Conservation (phyloP, 2,888 invertebrate species). For the Ceratothoa steindachneri region DNA sequence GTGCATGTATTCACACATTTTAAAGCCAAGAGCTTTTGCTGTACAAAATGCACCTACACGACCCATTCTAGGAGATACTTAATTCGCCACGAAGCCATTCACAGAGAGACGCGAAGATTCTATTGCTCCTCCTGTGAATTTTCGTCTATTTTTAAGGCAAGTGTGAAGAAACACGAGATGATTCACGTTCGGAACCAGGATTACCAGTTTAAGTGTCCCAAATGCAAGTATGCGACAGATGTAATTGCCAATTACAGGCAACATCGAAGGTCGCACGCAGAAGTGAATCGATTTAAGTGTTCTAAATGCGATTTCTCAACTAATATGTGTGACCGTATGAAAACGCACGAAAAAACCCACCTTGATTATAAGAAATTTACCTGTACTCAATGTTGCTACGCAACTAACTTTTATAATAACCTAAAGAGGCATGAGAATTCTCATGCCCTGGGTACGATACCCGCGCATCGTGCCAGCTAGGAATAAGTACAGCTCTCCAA, state of each 20-base stretch:
- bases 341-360: background rate
- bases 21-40: background rate
- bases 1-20: background rate
- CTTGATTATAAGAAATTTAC: background rate
- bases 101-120: background rate
- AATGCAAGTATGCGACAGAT: background rate
- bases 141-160: background rate
- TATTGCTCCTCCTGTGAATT: background rate
- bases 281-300: background rate
- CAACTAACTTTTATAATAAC: background rate
- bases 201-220: background rate
- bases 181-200: background rate
- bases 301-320: background rate
- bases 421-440: background rate
- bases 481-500: too few species aligned
- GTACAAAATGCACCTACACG: background rate
- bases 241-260: background rate
- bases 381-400: background rate
- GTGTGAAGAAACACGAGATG: background rate
- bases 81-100: background rate
- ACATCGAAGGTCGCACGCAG: background rate
- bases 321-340: background rate
- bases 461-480: background rate
- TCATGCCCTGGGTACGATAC: background rate
- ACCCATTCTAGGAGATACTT: background rate